Evolutionary conservation across 2,797 vertebrate genomes (phyloP).

Genomic region (Rhynchonycteris naso): DNA sequence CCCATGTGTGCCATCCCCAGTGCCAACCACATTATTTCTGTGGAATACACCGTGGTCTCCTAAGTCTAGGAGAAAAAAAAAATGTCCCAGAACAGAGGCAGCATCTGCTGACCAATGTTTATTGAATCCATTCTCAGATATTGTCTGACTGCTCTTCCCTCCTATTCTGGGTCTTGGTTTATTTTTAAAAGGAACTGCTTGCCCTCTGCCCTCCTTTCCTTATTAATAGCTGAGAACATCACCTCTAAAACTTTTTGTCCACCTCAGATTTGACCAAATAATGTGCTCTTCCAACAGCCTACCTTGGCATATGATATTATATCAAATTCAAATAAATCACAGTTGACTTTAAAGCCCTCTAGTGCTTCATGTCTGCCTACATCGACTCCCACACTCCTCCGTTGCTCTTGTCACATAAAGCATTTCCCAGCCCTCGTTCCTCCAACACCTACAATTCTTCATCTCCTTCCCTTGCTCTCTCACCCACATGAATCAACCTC

Average conservation of each 20-base stretch:
- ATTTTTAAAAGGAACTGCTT: background rate
- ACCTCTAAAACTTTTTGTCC: slow-evolving; percentile 44
- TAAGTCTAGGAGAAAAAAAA: background rate
- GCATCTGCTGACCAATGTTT: background rate
- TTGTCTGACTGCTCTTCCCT: background rate
- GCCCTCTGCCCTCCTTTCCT: background rate
- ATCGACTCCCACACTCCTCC: slow-evolving; percentile 57
- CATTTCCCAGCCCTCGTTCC: background rate
- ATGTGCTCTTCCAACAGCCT: slow-evolving; percentile 36
- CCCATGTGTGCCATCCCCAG: background rate
- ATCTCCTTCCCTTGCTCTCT: background rate
- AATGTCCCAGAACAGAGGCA: background rate
- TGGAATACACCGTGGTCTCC: background rate
- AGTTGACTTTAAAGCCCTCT: slow-evolving; percentile 67
- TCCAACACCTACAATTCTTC: background rate
- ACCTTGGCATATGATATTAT: slow-evolving; percentile 40
- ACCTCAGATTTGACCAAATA: slow-evolving; percentile 64
- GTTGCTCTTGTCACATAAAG: slow-evolving; percentile 29
- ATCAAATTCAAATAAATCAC: slow-evolving; percentile 74
- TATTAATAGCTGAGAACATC: slow-evolving; percentile 32
- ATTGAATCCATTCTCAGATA: background rate
- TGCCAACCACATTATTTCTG: background rate
- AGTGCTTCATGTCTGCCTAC: slow-evolving; percentile 65
- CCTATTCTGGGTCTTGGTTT: background rate
- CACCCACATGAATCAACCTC: slow-evolving; percentile 40